These are phyloP conservation scores for Platycercus adscitus DNA, from an alignment of 2,113 vertebrate species.

Conservation along the genomic window DNA sequence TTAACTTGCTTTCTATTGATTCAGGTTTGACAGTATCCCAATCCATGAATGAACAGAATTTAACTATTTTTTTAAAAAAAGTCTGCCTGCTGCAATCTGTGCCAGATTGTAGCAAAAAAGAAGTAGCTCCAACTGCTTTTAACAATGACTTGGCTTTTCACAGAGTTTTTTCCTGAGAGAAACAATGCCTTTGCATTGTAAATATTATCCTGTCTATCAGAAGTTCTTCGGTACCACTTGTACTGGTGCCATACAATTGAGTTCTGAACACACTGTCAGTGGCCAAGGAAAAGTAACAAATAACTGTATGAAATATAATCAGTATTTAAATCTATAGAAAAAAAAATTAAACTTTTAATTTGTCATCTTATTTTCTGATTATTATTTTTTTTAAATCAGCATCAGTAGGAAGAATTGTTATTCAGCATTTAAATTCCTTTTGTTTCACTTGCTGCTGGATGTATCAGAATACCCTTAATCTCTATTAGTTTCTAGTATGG, in stretches of 20 bases:
- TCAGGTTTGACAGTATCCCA: neutral
- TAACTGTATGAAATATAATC: neutral
- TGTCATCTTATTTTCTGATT: neutral
- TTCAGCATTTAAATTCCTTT: neutral
- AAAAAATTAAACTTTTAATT: neutral
- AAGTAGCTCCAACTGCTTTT: neutral
- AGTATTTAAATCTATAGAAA: neutral
- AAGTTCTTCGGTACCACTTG: neutral
- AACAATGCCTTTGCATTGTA: neutral
- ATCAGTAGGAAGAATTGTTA: neutral
- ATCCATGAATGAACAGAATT: neutral
- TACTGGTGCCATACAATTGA: fast-evolving
- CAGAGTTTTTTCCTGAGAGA: neutral
- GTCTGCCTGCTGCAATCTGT: neutral
- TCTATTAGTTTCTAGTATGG: neutral
- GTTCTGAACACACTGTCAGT: neutral
- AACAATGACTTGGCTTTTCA: neutral
- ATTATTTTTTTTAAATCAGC: neutral
- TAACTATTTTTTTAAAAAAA: neutral
- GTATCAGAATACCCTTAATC: neutral
- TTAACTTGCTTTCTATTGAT: neutral
- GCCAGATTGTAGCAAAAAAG: too few species aligned
- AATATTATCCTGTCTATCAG: neutral
- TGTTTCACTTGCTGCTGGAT: neutral
- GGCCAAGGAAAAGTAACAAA: neutral